Evolutionary conservation across 2,113 vertebrate species (phyloP), one percentile per base, ranked within the genome.

Genomic region (Tinamus guttatus): DNA sequence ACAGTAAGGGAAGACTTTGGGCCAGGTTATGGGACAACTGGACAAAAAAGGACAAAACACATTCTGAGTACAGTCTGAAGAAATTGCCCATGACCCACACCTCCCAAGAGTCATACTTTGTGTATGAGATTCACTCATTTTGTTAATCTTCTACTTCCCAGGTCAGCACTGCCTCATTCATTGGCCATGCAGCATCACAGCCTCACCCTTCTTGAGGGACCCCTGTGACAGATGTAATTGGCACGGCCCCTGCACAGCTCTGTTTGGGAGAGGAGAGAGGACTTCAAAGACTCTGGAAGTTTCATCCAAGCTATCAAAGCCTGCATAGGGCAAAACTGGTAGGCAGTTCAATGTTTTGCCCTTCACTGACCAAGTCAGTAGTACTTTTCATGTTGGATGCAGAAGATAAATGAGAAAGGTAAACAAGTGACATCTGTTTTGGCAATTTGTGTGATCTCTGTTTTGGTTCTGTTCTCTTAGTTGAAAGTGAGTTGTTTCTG

Each of bases 261-360:
- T 1, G 1, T 69, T 51, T 76, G 14, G 16, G 79, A 58, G 9
- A 60, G 38, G 62, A 22, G 32, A 63, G 32, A 34, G 38, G 4
- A 81, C n/a, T n/a, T n/a, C n/a, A n/a, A n/a, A 77, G 43, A 43
- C 13, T 49, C n/a, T 77, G 43, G 40, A 17, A 70, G 43, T n/a
- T 87, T 59, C n/a, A 85, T 19, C 14, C 36, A 80, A 85, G 34
- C 70, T 93, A 79, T 38, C 58, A 89, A 82, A 87, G 38, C 6
- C 52, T 87, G 47, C 8, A 7, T 62, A 52, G 20, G 40, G 36
- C 34, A 82, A 82, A 94, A 59, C 27, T 18, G 60, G 27, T 83
- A 45, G 81, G 76, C 14, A 8, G 8, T 30, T 75, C 60, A 40
- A 19, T 19, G 38, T 58, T 85, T 51, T 77, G 22, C 8, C 54